Evolutionary conservation across 2,113 vertebrate species (phyloP), one percentile per base, ranked within the genome.

Genomic region (Pheucticus melanocephalus): DNA sequence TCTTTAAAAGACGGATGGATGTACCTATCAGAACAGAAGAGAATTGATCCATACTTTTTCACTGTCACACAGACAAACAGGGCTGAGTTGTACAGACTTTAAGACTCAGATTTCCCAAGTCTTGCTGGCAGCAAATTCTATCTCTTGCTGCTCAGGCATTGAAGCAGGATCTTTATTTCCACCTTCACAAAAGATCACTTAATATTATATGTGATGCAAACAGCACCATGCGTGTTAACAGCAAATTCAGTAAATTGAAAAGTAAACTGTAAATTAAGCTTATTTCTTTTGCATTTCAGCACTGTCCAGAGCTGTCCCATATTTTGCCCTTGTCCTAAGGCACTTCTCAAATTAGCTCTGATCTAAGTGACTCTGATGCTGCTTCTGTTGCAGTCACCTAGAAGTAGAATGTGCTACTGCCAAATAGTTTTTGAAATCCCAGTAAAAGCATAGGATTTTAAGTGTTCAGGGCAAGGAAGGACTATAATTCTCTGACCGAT

Each of bases 291-390:
- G 25, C 18, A 39, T 81, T 88, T 73, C 54, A 81, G 6, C 71
- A 21, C 48, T 45, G n/a, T 64, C 31, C n/a, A 76, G 25, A 54
- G 31, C 39, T 73, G 37, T 66, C 33, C 66, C 66, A 68, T 35
- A 82, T 81, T 92, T 56, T 88, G 45, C 24, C 88, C 69, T 88
- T 92, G 83, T 88, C 61, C 69, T 78, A 47, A 84, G 47, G 48
- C 56, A 61, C 66, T 86, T 90, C 88, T 92, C 56, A 93, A 92
- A 83, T 95, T 94, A 95, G 48, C 72, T 92, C 64, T 90, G 63
- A 88, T 83, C 83, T 96, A 89, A 91, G 65, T 81, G 65, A 27
- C 51, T 94, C 40, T 87, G 40, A 33, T 89, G n/a, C 37, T 7
- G 5, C 44, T 91, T 92, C 47, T 71, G 6, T 71, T 87, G 87